A percentile compares a stretch with the other conserved stretches of the same genome.
Evolutionary conservation across 2,888 invertebrate species (phyloP).

Genomic region (Eumerus sabulonum): DNA sequence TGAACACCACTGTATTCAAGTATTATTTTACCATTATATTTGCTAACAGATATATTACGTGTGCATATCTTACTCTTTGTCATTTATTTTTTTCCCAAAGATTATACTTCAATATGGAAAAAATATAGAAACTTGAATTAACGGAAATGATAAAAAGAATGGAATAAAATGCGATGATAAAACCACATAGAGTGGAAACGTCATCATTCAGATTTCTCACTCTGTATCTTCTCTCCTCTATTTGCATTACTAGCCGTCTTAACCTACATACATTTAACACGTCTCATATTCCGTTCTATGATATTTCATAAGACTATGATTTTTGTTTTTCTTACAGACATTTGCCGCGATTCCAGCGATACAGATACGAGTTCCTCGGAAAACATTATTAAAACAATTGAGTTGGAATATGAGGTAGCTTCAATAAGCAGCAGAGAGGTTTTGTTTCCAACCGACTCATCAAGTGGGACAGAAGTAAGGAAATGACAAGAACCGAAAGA

Average conservation of each 20-base stretch:
- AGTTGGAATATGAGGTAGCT: constrained; percentile 81
- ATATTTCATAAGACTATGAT: neutral
- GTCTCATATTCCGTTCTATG: no score
- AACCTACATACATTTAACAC: no score
- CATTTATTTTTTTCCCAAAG: no score
- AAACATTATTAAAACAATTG: constrained; percentile 72
- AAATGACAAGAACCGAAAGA: neutral
- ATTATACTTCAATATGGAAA: no score
- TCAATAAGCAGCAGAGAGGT: constrained; percentile 80
- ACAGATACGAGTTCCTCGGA: constrained; percentile 75
- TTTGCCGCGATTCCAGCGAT: constrained; percentile 80
- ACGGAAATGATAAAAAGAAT: no score
- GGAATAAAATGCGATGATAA: no score
- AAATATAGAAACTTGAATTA: no score
- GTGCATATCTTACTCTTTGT: no score
- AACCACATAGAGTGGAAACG: no score
- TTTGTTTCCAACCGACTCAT: constrained; percentile 78
- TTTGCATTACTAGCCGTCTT: neutral
- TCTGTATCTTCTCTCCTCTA: neutral
- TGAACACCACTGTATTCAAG: no score
- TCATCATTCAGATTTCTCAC: neutral
- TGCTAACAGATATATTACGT: no score
- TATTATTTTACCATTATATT: no score
- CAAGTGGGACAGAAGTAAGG: constrained; percentile 81
- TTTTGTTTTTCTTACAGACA: constrained; percentile 62